Evolutionary conservation across 2,113 vertebrate genomes (phyloP).

Genomic region (Scomber colias): DNA sequence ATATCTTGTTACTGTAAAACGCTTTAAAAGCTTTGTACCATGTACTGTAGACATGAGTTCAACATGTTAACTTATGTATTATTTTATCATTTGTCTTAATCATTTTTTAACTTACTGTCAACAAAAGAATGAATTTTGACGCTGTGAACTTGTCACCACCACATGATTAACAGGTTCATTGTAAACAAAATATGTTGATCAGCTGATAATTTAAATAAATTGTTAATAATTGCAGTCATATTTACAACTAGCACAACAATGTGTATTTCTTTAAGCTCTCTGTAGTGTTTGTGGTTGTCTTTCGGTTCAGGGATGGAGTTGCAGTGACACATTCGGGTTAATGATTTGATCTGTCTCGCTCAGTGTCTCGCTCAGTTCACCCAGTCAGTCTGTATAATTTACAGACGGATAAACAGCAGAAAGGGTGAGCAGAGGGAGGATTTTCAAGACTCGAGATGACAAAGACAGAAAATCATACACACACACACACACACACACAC

Average conservation of each 20-base stretch:
- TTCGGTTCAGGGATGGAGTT: constrained; percentile 15
- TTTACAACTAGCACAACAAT: background rate
- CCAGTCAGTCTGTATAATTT: constrained; percentile 46
- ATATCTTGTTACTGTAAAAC: too few species aligned
- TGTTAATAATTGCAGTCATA: too few species aligned
- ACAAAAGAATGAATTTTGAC: too few species aligned
- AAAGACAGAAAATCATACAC: background rate
- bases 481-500: background rate
- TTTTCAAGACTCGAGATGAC: background rate
- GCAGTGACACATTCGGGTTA: constrained; percentile 65
- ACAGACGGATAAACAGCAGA: constrained; percentile 36
- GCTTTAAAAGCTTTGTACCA: too few species aligned
- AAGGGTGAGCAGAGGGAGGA: background rate
- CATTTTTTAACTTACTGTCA: too few species aligned
- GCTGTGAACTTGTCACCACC: too few species aligned
- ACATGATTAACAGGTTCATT: too few species aligned
- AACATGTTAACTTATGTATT: too few species aligned
- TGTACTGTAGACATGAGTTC: too few species aligned
- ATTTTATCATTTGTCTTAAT: too few species aligned
- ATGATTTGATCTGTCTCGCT: constrained; percentile 21
- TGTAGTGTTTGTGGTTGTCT: constrained; percentile 2
- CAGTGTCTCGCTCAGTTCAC: constrained; percentile 28
- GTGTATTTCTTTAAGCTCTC: background rate
- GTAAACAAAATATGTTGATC: too few species aligned
- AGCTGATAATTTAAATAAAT: too few species aligned